Percentiles rank a stretch among this genome's conserved stretches.
These are phyloP conservation scores for Girardia tigrina DNA, from an alignment of 2,888 invertebrate species.

Conservation along the genomic window DNA sequence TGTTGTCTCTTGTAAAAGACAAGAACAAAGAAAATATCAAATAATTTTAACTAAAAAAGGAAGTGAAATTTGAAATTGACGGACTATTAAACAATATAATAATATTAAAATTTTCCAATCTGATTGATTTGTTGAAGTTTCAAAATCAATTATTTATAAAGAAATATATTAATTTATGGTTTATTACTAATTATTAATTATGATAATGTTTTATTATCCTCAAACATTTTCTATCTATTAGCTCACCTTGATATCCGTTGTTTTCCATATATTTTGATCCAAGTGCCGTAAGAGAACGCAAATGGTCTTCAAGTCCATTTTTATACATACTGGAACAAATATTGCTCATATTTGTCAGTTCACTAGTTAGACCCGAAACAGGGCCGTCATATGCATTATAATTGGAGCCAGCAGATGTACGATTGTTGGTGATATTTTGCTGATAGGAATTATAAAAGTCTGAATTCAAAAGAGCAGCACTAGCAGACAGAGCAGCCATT, in stretches of 20 bases:
- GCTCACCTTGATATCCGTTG: slow-evolving; percentile 6
- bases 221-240: no score
- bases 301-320: slow-evolving; percentile 30
- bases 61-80: no score
- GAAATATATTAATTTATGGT: no score
- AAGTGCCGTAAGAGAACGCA: slow-evolving; percentile 30
- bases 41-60: no score
- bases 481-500: not conserved
- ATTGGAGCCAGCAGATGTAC: not conserved
- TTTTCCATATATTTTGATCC: slow-evolving; percentile 33
- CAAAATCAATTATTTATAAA: no score
- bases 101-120: no score
- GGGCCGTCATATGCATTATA: slow-evolving; percentile 28
- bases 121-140: no score
- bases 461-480: not conserved
- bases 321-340: slow-evolving; percentile 25
- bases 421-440: slow-evolving; percentile 1
- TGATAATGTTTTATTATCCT: no score
- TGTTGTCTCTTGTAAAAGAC: no score
- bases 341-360: slow-evolving; percentile 20
- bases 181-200: no score
- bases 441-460: slow-evolving; percentile 4
- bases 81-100: no score
- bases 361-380: not conserved
- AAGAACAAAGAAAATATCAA: no score